Conservation (phyloP, 2,888 invertebrate genomes). For the Scrobipalpa atriplicella region DNA sequence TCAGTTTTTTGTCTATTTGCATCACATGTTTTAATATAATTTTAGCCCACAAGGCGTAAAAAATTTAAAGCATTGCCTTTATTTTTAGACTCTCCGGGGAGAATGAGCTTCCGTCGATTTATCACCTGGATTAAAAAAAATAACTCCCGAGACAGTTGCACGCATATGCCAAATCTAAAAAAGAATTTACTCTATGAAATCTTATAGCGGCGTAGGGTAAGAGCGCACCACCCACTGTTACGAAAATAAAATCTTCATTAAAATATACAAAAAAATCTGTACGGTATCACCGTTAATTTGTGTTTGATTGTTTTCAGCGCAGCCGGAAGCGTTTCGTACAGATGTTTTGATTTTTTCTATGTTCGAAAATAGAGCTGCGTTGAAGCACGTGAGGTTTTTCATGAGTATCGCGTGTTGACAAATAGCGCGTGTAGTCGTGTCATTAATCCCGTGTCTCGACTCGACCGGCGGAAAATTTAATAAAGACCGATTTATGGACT, state of each 20-base stretch:
- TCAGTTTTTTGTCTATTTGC: slow-evolving; percentile 31
- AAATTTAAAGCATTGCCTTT: slow-evolving; percentile 52
- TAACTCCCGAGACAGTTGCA: slow-evolving; percentile 48
- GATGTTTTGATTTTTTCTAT: slow-evolving; percentile 48
- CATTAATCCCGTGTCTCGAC: slow-evolving; percentile 50
- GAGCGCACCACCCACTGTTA: slow-evolving; percentile 30
- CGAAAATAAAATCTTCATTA: slow-evolving; percentile 34
- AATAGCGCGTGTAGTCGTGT: slow-evolving; percentile 46
- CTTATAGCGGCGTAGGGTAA: slow-evolving; percentile 30
- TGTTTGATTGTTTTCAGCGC: slow-evolving; percentile 52
- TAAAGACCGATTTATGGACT: slow-evolving; percentile 57
- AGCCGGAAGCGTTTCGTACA: slow-evolving; percentile 57
- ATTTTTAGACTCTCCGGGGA: slow-evolving; percentile 58
- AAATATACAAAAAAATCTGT: slow-evolving; percentile 46
- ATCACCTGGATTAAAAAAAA: slow-evolving; percentile 72
- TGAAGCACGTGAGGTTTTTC: slow-evolving; percentile 46
- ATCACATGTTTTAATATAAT: slow-evolving; percentile 34
- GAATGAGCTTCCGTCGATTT: slow-evolving; percentile 58
- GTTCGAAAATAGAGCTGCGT: slow-evolving; percentile 52
- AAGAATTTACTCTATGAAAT: slow-evolving; percentile 33
- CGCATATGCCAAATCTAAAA: slow-evolving; percentile 36
- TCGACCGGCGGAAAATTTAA: slow-evolving; percentile 51
- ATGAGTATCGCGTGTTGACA: slow-evolving; percentile 52
- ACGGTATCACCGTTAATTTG: slow-evolving; percentile 47
- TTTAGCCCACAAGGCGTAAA: slow-evolving; percentile 44